Evolutionary conservation across 2,888 invertebrate species (phyloP).

Genomic region (Tryphoninae sp.): DNA sequence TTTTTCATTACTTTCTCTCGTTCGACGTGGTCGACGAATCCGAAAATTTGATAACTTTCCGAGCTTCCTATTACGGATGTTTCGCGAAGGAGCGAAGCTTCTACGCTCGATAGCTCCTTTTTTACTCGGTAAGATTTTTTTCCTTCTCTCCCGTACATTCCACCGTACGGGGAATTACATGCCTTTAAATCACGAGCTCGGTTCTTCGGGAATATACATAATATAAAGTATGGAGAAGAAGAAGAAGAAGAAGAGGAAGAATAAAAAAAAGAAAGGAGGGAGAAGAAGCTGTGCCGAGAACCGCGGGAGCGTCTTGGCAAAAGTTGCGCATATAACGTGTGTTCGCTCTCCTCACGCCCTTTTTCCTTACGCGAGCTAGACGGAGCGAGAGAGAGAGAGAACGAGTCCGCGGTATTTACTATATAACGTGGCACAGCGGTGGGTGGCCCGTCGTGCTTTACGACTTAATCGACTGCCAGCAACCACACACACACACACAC

Average conservation of each 20-base stretch:
- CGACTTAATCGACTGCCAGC: conserved; percentile 57
- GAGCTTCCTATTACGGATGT: neutral
- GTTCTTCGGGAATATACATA: conserved; percentile 24
- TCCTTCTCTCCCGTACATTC: conserved; percentile 14
- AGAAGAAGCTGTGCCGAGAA: neutral
- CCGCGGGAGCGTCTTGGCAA: conserved; percentile 28
- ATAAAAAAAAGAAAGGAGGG: too few species aligned
- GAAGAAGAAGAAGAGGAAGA: neutral
- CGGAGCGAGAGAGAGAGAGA: conserved; percentile 2
- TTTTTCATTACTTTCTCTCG: conserved; percentile 6
- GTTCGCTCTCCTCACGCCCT: conserved; percentile 25
- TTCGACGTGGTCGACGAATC: conserved; percentile 6
- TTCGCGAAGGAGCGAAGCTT: conserved; percentile 20
- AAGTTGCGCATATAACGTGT: neutral
- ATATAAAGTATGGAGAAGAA: neutral
- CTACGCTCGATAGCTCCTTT: conserved; percentile 2
- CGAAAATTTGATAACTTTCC: neutral
- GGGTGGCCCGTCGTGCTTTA: conserved; percentile 58
- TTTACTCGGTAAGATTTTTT: conserved; percentile 11
- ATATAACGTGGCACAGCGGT: conserved; percentile 28
- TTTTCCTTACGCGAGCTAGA: conserved; percentile 13
- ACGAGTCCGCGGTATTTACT: conserved; percentile 28
- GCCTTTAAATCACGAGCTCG: conserved; percentile 49
- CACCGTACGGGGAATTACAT: conserved; percentile 5
- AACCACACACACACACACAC: conserved; percentile 18